A percentile compares a stretch with the other conserved stretches of the same genome.
These are phyloP conservation scores for Drosophila mimica DNA, from an alignment of 2,888 invertebrate genomes.

Conservation along the genomic window DNA sequence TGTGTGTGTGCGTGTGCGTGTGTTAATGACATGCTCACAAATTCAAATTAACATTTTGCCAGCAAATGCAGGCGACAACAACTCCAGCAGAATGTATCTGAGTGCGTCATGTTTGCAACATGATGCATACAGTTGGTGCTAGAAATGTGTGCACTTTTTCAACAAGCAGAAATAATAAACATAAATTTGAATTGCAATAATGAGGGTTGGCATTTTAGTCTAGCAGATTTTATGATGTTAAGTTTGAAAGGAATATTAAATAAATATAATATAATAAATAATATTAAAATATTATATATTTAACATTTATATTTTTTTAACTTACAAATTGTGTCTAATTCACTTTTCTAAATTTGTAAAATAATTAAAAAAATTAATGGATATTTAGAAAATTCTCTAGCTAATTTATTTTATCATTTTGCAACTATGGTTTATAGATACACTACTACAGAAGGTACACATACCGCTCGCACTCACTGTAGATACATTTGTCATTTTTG, in stretches of 20 bases:
- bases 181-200: not conserved
- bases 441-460: not conserved
- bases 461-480: conserved; percentile 52
- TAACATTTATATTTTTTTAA: not conserved
- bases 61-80: conserved; percentile 70
- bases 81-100: conserved; percentile 41
- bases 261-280: not conserved
- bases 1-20: conserved; percentile 52
- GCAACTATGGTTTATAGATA: not conserved
- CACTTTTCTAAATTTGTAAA: not conserved
- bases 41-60: conserved; percentile 82
- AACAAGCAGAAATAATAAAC: not conserved
- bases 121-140: conserved; percentile 57
- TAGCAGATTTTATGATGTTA: not conserved
- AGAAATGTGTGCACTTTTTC: conserved; percentile 18
- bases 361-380: not conserved
- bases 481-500: conserved; percentile 81
- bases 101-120: conserved; percentile 43
- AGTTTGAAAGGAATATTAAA: not conserved
- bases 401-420: not conserved
- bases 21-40: conserved; percentile 82
- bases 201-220: too few species aligned
- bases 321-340: not conserved
- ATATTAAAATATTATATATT: not conserved
- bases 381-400: not conserved